Evolutionary conservation across 2,888 invertebrate species (phyloP), one percentile per base, ranked within the genome.

Genomic region (Cerastis leucographa): DNA sequence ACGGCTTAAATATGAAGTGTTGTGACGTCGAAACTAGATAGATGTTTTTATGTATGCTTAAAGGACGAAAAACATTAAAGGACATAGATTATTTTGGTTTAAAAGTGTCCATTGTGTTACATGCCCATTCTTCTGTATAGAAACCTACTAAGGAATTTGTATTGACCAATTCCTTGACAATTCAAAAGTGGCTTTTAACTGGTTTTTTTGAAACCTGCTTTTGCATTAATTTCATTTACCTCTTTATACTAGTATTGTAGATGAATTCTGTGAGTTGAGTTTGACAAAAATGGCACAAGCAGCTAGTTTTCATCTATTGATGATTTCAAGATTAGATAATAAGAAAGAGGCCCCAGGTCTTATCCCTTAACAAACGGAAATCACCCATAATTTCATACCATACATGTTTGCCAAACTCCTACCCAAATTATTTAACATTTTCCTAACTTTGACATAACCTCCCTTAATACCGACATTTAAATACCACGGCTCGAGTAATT

Each of bases 401-500:
- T 49, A 6, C 0, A 6, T 35, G 29, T 29, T 49, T 22, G 9
- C 1, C n/a, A 5, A 80, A 65, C 14, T 11, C 29, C 7, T 9
- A 59, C 44, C 25, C 49, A 25, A 66, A 76, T n/a, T 42, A 59
- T n/a, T 35, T 25, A 61, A 54, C 46, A 29, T 66, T 78, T 46
- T 65, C 12, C 35, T 22, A 12, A 69, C 59, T 56, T 54, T 25
- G 29, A 70, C 40, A 65, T 46, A 51, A 51, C 35, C 35, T 35
- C 25, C 35, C 14, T 42, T 46, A 69, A 14, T 51, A 70, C 11
- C 22, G 35, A 56, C 62, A 76, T 81, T 73, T 74, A 81, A 81
- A 81, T 76, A 56, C 51, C 76, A 70, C 44, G 8, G 62, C 67
- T 74, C 35, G 25, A 81, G 73, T 81, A 84, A 86, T 86, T 73